Evolutionary conservation across 1,140 invertebrate genomes (phyloP), one percentile per base, ranked within the genome.

Genomic region (Anastrepha ludens): DNA sequence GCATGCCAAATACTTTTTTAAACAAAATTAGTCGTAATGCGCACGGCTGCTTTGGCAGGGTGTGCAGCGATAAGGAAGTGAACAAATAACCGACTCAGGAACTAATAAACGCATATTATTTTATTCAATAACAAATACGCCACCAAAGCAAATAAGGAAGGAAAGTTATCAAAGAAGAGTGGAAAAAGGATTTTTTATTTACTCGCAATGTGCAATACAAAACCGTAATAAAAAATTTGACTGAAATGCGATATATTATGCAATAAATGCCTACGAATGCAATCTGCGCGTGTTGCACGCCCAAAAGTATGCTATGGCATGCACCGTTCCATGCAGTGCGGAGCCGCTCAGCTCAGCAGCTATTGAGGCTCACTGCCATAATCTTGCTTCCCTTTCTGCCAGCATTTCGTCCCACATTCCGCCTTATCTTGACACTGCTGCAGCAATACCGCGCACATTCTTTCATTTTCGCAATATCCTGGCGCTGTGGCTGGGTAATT

Each of bases 401-500:
- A 5, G 2, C 1, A 0, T 29, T 29, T 62, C 15, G 4, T 62
- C 1, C 15, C 60, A 17, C 67, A 74, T 81, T 81, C 47, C 47
- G 47, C 74, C 29, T 81, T 81, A 81, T 81, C 74, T 81, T 55
- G 47, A 50, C 47, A n/a, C 47, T 55, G 74, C 41, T 55, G 74
- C 74, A 20, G 74, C 74, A 20, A 29, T 50, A 47, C 47, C 9
- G 17, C 74, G 47, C 74, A 13, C 74, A 81, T 55, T 81, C 74
- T 55, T 55, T 55, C 74, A 81, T 29, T 55, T 78, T 81, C 47
- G 20, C 74, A 81, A 81, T 81, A 81, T 81, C 47, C 74, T 81
- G 74, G 44, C 74, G 47, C 15, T 81, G 74, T 81, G 47, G 74
- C 74, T 81, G 74, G 74, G 74, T 81, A 81, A 81, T 81, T 81